Percentiles rank a stretch among this genome's conserved stretches.
These are phyloP conservation scores for Prionailurus viverrinus DNA, from an alignment of 2,113 vertebrate species.

Conservation along the genomic window DNA sequence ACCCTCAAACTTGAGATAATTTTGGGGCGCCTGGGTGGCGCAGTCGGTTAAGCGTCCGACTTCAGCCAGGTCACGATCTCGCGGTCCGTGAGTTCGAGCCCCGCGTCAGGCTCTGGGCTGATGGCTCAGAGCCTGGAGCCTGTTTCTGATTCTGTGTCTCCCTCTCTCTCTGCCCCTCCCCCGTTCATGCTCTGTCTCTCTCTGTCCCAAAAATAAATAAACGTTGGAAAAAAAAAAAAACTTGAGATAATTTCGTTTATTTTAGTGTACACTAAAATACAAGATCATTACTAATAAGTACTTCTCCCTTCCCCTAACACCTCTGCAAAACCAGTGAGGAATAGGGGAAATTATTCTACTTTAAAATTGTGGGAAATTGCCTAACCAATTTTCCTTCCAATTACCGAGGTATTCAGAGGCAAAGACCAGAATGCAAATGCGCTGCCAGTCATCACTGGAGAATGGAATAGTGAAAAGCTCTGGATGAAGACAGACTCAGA, in stretches of 20 bases:
- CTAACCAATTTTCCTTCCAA: conserved; percentile 23
- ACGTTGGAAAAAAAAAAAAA: too few species aligned
- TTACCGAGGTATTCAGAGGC: background rate
- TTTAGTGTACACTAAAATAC: conserved; percentile 14
- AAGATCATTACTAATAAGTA: background rate
- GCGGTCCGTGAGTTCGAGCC: too few species aligned
- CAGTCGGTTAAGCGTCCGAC: too few species aligned
- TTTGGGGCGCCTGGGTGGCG: too few species aligned
- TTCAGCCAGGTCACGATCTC: too few species aligned
- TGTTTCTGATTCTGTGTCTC: too few species aligned
- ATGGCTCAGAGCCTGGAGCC: too few species aligned
- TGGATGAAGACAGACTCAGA: background rate
- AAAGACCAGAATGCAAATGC: background rate
- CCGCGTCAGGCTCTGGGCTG: too few species aligned
- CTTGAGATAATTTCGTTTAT: background rate
- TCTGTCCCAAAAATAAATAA: too few species aligned
- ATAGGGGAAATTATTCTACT: background rate
- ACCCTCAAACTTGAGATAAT: conserved; percentile 10
- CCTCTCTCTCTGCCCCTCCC: too few species aligned
- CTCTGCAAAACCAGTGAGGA: background rate
- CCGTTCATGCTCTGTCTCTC: too few species aligned
- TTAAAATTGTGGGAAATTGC: conserved; percentile 8
- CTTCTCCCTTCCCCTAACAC: background rate
- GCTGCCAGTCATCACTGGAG: background rate
- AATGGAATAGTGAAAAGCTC: background rate